A percentile compares a stretch with the other conserved stretches of the same genome.
These are phyloP conservation scores for Eleutherodactylus coqui DNA, from an alignment of 2,797 vertebrate species.

Conservation along the genomic window DNA sequence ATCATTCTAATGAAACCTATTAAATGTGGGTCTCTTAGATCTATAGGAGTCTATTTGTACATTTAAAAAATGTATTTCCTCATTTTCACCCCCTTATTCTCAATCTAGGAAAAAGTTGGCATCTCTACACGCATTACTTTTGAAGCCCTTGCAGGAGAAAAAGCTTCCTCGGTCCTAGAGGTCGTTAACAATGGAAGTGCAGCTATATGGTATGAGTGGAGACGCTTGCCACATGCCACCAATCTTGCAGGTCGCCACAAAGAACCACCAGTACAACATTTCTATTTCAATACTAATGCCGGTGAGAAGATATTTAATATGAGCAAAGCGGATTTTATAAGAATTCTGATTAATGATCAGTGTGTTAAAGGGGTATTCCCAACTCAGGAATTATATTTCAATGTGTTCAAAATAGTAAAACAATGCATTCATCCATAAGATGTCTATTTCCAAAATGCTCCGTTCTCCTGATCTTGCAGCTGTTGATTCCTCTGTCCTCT, in stretches of 20 bases:
- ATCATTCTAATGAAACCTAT: no score
- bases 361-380: no score
- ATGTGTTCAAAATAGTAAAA: no score
- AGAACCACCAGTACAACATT: slow-evolving; percentile 69
- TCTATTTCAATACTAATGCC: slow-evolving; percentile 85
- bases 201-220: slow-evolving; percentile 88
- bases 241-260: slow-evolving; percentile 71
- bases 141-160: slow-evolving; percentile 79
- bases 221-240: slow-evolving; percentile 71
- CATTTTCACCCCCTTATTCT: not conserved
- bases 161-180: slow-evolving; percentile 76
- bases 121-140: slow-evolving; percentile 82
- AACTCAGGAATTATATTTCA: no score
- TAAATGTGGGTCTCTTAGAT: not conserved
- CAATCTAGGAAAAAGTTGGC: slow-evolving; percentile 78
- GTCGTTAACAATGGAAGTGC: slow-evolving; percentile 86
- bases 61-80: not conserved
- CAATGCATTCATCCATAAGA: no score
- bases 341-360: not conserved
- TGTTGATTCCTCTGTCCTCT: no score
- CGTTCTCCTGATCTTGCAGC: no score
- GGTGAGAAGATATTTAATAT: slow-evolving; percentile 72
- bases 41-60: not conserved
- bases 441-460: no score
- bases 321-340: not conserved